phyloP scores from a whole-genome alignment of 1,140 invertebrate species.

The Calephelis nemesis region DNA sequence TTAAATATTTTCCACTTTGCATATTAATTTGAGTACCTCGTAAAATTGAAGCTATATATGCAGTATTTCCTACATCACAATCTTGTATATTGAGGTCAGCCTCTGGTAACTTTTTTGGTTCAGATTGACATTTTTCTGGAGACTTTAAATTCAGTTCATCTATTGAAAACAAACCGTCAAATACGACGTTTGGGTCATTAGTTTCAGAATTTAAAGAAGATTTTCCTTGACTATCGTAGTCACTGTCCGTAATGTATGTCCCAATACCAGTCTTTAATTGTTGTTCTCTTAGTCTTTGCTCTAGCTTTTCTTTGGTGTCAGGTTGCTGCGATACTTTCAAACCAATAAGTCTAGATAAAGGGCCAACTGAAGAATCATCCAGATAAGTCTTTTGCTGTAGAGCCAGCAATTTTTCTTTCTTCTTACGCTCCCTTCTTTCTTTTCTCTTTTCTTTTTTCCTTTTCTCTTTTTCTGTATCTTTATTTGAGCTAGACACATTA shows the following conservation, averaged over 20 bases:
- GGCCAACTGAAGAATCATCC: slow-evolving; percentile 20
- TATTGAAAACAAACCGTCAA: slow-evolving; percentile 60
- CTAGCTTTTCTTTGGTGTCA: slow-evolving; percentile 2
- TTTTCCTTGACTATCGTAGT: slow-evolving; percentile 61
- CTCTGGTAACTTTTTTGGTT: not conserved
- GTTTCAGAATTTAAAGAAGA: slow-evolving; percentile 50
- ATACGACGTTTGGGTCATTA: slow-evolving; percentile 49
- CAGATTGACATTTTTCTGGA: slow-evolving; percentile 35
- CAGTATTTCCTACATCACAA: not conserved
- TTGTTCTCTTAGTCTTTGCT: not conserved
- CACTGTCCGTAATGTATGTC: slow-evolving; percentile 44
- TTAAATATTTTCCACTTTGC: not conserved
- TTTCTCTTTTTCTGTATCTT: slow-evolving; percentile 32
- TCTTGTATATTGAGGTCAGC: slow-evolving; percentile 18
- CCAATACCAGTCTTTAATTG: not conserved
- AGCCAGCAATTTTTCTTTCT: slow-evolving; percentile 33
- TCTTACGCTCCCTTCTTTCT: slow-evolving; percentile 35
- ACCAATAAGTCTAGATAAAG: slow-evolving; percentile 50
- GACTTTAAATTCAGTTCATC: slow-evolving; percentile 56
- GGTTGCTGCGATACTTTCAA: slow-evolving; percentile 46
- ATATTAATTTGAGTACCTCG: not conserved
- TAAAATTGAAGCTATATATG: slow-evolving; percentile 9
- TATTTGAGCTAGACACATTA: slow-evolving; percentile 18
- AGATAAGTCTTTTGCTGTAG: slow-evolving; percentile 26
- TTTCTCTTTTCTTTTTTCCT: slow-evolving; percentile 35